Base-by-base conservation (phyloP, 2,113 vertebrate species). In the Nothobranchius furzeri region DNA sequence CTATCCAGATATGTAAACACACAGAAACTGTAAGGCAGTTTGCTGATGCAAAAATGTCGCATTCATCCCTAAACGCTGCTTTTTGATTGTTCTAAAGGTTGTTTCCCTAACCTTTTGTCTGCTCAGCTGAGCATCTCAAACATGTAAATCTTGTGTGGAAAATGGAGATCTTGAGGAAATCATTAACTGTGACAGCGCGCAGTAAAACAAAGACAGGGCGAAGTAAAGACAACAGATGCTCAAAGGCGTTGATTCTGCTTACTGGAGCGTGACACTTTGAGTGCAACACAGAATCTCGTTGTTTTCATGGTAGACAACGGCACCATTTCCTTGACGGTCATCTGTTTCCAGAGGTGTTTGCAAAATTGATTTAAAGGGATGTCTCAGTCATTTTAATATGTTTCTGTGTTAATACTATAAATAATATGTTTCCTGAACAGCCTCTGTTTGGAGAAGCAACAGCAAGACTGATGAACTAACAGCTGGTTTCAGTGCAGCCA, bases 1-100 rank as follows among this genome's bases (percentile, higher is more conserved):
- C 83, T 75, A 81, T 87, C 68, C 83, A 70, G 85, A 88, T 91
- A 90, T 88, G 87, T 88, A 85, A 88, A 88, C 88, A 79, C 70
- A 72, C 60, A 79, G 85, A 75, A 81, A 81, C 65, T 71, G 55
- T 71, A 70, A 73, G 68, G 70, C 79, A 70, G 17, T 81, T 15
- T 70, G 60, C 67, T 73, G 73, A 82, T 81, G 78, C 76, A 47
- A 14, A 64, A 48, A 84, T 73, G 49, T 75, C 60, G 15, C 57
- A 75, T 67, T 60, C 71, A 40, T 70, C 54, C 75, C 66, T 52
- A 66, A 73, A 63, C 36, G 30, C 67, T 81, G 6, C 36, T 36
- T 66, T 14, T 73, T 62, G 49, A 53, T 76, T 65, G 79, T 37
- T 3, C 4, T 37, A 55, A 72, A 25, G 25, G 60, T 64, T 58